Evolutionary conservation across 2,797 vertebrate genomes (phyloP).

Genomic region (Falco concolor): DNA sequence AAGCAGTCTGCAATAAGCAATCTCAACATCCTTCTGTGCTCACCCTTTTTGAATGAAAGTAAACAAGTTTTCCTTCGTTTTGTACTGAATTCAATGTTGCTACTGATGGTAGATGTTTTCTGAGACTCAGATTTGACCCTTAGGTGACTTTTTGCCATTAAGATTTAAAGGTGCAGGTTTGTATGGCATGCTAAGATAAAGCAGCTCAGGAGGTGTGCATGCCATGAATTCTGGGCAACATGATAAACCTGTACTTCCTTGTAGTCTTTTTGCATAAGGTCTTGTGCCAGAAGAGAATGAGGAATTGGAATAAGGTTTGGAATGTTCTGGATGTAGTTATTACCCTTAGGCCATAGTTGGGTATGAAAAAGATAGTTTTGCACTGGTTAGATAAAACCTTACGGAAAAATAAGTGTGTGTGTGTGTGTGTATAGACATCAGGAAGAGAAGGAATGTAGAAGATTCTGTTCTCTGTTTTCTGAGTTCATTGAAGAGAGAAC

Average conservation of each 20-base stretch:
- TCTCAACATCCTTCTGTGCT: background rate
- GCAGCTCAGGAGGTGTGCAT: background rate
- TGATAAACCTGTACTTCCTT: background rate
- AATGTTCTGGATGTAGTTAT: background rate
- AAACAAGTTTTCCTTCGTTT: background rate
- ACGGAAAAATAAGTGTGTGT: background rate
- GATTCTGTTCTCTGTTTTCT: background rate
- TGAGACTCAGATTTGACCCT: background rate
- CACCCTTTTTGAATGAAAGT: background rate
- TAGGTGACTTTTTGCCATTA: background rate
- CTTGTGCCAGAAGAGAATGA: background rate
- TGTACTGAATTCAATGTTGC: background rate
- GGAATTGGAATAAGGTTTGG: background rate
- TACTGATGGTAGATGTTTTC: background rate
- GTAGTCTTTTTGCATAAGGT: background rate
- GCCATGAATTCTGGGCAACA: background rate
- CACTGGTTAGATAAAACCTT: background rate
- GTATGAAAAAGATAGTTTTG: background rate
- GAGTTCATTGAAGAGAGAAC: background rate
- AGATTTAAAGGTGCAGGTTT: background rate
- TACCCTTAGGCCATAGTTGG: background rate
- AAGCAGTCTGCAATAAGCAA: background rate
- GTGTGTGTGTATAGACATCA: background rate
- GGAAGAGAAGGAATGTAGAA: background rate
- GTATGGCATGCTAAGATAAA: background rate